Evolutionary conservation across 2,113 vertebrate species (phyloP).

Genomic region (Chaetura pelagica): DNA sequence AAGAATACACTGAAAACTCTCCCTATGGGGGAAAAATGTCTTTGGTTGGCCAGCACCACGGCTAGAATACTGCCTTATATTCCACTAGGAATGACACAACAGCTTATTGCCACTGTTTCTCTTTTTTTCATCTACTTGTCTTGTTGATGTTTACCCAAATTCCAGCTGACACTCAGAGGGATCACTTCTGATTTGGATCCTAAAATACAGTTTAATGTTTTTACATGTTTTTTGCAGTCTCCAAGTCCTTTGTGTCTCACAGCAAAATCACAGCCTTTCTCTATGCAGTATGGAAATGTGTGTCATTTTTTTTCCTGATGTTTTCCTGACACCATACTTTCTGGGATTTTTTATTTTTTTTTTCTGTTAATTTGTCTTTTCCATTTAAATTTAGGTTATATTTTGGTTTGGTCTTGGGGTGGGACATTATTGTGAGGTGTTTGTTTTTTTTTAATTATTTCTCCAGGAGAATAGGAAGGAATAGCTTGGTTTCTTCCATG

Average conservation of each 20-base stretch:
- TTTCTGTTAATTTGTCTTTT: neutral
- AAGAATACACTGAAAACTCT: neutral
- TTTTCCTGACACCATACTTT: neutral
- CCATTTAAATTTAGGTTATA: neutral
- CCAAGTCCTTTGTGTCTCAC: neutral
- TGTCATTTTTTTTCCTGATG: neutral
- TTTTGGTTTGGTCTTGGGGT: accelerated
- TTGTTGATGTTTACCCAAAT: neutral
- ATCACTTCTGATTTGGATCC: neutral
- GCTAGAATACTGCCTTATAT: neutral
- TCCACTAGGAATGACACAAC: neutral
- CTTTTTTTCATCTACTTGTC: neutral
- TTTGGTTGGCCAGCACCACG: neutral
- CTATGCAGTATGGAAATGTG: neutral
- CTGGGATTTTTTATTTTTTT: neutral
- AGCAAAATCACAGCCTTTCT: neutral
- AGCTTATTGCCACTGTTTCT: neutral
- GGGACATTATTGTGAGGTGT: neutral
- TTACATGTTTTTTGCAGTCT: neutral
- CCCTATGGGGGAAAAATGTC: neutral
- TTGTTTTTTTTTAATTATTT: neutral
- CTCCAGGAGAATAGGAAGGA: neutral
- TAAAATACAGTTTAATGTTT: slow-evolving; percentile 14
- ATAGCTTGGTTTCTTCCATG: neutral
- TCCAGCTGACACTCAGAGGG: neutral